phyloP scores from a whole-genome alignment of 2,888 invertebrate species.

The Gastrophysa polygoni region DNA sequence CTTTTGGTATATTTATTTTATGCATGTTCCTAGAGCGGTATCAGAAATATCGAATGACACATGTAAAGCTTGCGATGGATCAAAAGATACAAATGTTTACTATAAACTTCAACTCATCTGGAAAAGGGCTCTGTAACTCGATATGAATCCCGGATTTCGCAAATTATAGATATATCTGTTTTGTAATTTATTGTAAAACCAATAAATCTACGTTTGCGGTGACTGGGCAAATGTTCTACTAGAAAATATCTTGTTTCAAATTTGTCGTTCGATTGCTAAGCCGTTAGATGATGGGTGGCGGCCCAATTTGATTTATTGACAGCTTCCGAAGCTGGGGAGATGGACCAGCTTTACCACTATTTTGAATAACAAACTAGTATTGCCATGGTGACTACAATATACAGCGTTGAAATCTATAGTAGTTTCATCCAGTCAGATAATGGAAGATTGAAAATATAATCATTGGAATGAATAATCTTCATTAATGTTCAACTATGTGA shows the following conservation, averaged over 20 bases:
- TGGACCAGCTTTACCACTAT: too few relatives aligned
- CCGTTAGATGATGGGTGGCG: slow-evolving; percentile 18
- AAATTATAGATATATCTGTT: slow-evolving; percentile 12
- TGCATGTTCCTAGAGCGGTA: neutral
- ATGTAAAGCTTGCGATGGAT: slow-evolving; percentile 3
- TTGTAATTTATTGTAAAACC: slow-evolving; percentile 22
- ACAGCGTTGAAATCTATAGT: too few relatives aligned
- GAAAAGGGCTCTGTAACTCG: slow-evolving; percentile 16
- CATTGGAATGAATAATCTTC: too few relatives aligned
- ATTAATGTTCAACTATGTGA: too few relatives aligned
- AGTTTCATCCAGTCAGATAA: too few relatives aligned
- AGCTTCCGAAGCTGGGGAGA: too few relatives aligned
- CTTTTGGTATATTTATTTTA: too few relatives aligned
- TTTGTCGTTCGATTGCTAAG: slow-evolving; percentile 20
- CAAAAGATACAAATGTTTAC: slow-evolving; percentile 30
- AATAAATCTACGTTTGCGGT: slow-evolving; percentile 24
- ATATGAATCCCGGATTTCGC: slow-evolving; percentile 20
- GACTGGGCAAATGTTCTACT: slow-evolving; percentile 10
- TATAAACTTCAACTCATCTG: slow-evolving; percentile 30
- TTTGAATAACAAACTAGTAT: too few relatives aligned
- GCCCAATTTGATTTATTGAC: slow-evolving; percentile 18
- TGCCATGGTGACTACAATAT: too few relatives aligned
- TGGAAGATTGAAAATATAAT: too few relatives aligned
- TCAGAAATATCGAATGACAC: neutral
- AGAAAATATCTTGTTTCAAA: slow-evolving; percentile 29